Conservation (phyloP, 2,113 vertebrate species). For the Lonchura striata region DNA sequence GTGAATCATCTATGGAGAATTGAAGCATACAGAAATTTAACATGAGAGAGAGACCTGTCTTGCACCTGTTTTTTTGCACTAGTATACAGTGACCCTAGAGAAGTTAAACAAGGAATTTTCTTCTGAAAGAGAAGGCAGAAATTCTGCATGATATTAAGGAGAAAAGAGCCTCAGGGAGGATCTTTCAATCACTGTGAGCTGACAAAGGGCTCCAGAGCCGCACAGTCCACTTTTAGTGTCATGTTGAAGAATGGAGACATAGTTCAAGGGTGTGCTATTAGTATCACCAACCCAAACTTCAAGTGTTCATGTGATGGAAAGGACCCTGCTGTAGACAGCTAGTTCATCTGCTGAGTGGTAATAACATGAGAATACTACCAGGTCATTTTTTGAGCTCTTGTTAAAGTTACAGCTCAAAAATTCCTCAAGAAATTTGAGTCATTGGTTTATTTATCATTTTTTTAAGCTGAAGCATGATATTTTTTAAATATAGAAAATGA, state of each 20-base stretch:
- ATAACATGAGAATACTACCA: neutral
- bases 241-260: slow-evolving; percentile 31
- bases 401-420: neutral
- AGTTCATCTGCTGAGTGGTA: neutral
- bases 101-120: slow-evolving; percentile 39
- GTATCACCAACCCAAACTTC: slow-evolving; percentile 23
- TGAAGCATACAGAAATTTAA: slow-evolving; percentile 25
- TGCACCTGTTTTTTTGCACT: slow-evolving; percentile 8
- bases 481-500: neutral
- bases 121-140: slow-evolving; percentile 40
- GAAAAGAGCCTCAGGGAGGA: slow-evolving; percentile 44
- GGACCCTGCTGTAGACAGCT: neutral
- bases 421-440: neutral
- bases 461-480: neutral
- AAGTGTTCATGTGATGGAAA: slow-evolving; percentile 9
- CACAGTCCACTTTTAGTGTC: slow-evolving; percentile 53
- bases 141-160: slow-evolving; percentile 29
- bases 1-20: slow-evolving; percentile 45
- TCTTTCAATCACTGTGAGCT: slow-evolving; percentile 52
- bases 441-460: neutral
- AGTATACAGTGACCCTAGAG: slow-evolving; percentile 23
- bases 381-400: neutral
- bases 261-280: slow-evolving; percentile 55
- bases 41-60: slow-evolving; percentile 39
- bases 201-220: slow-evolving; percentile 44